Evolutionary conservation across 2,797 vertebrate genomes (phyloP), one percentile per base, ranked within the genome.

Genomic region (Rhinoraja longicauda): DNA sequence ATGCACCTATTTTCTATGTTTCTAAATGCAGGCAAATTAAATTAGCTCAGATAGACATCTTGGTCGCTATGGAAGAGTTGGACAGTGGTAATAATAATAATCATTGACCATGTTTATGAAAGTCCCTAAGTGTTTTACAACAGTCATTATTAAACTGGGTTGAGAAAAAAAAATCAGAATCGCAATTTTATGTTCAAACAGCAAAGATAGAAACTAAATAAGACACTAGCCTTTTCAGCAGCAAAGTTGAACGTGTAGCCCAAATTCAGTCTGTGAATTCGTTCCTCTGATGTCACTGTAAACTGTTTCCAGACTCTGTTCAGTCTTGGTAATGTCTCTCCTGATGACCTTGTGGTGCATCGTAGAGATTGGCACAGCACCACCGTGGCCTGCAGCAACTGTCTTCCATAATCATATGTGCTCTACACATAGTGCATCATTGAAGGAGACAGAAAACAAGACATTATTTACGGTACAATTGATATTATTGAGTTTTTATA

Each of bases 231-330:
- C 97, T 97, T 98, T 95, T 99, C 98, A 0, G 98, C 97, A 26
- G 96, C 96, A 0, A 96, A 96, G 95, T 99, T 98, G 96, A 99
- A 99, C 67, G 95, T 96, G 94, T 97, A 95, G 93, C 98, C 98
- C 93, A 98, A 97, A 95, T 99, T 98, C 95, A 99, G 94, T 2
- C 99, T 95, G 81, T 98, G 97, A 6, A 98, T 97, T 77, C 98
- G 95, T 96, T 99, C 98, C 90, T 99, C 98, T 0, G 97, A 97
- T 4, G 98, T 98, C 95, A 99, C 95, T 12, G 97, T 98, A 94
- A 99, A 99, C 95, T 99, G 99, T 93, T 99, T 99, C 99, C 99
- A 99, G 39, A 98, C 97, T 90, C 99, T 97, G 95, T 99, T 99
- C 94, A 99, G 96, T 12, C 98, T 97, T 6, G 99, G 99, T 94